Evolutionary conservation across 2,797 vertebrate genomes (phyloP).

Genomic region (Pygocentrus nattereri): DNA sequence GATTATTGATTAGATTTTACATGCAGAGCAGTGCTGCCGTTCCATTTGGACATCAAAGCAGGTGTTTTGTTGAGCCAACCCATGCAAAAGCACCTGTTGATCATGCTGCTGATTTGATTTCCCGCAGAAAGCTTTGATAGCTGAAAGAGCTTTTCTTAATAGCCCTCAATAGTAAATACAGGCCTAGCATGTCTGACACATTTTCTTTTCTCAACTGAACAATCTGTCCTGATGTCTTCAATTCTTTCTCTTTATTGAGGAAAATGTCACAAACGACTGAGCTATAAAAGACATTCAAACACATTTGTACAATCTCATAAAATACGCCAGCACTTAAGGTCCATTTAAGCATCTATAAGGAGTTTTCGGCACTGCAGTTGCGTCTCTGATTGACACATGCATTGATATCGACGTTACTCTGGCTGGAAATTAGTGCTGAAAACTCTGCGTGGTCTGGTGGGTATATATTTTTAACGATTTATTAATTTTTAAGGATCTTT

Average conservation of each 20-base stretch:
- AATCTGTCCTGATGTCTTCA: background rate
- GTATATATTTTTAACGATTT: too few species aligned
- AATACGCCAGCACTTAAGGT: background rate
- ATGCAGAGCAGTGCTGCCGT: too few species aligned
- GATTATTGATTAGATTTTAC: too few species aligned
- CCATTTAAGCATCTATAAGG: background rate
- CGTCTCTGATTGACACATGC: background rate
- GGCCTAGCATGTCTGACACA: background rate
- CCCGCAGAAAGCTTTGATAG: background rate
- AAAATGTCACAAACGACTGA: background rate
- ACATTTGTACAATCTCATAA: background rate
- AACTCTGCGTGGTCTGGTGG: background rate
- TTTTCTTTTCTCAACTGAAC: background rate
- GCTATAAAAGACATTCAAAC: background rate
- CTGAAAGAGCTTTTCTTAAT: background rate
- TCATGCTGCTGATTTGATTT: background rate
- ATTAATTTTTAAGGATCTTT: background rate
- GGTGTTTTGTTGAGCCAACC: too few species aligned
- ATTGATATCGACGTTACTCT: background rate
- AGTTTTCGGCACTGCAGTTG: background rate
- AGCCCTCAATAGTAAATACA: background rate
- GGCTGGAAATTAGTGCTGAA: background rate
- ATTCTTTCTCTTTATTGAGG: background rate
- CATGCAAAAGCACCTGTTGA: too few species aligned
- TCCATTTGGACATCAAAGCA: too few species aligned